Evolutionary conservation across 2,113 vertebrate species (phyloP), one percentile per base, ranked within the genome.

Genomic region (Chamaea fasciata): DNA sequence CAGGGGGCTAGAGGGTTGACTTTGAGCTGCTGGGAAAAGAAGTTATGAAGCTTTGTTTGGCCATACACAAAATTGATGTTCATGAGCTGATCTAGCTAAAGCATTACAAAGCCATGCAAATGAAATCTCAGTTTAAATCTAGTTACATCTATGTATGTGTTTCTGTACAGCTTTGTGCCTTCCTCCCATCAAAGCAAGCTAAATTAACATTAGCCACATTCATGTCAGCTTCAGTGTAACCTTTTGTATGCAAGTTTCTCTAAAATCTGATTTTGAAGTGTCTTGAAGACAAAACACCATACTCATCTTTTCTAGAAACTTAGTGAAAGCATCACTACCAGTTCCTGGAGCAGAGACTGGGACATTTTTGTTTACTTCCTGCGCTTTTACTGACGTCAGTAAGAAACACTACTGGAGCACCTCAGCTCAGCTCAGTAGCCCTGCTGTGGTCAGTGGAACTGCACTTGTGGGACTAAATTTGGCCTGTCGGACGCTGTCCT

Each of bases 1-100:
- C 26, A 14, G 12, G 13, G 8, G 5, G 17, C 19, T 0, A 0
- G 55, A 59, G 35, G 28, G 22, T 47, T 20, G 52, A 49, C 33
- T 68, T 60, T 33, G n/a, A 85, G 55, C 18, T 55, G 28, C 62
- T 78, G 44, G 20, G 11, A 31, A 26, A 57, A 42, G 59, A 60
- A 57, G 11, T 30, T 33, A 31, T 0, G 19, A 63, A 59, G 21
- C 15, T 87, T 87, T 73, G 4, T 37, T 46, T 89, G 46, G 23
- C 68, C 9, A 8, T 31, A 44, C 15, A 39, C 15, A 57, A 46
- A 95, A 56, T 0, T 4, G 6, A 49, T 53, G 49, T 46, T 44
- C 87, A 60, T 0, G 6, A 92, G 59, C 30, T 63, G 56, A 63
- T 81, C 18, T 55, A 50, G 64, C 50, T 84, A 59, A 75, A 85